phyloP scores from a whole-genome alignment of 2,113 vertebrate genomes.

The Sciurus niger region DNA sequence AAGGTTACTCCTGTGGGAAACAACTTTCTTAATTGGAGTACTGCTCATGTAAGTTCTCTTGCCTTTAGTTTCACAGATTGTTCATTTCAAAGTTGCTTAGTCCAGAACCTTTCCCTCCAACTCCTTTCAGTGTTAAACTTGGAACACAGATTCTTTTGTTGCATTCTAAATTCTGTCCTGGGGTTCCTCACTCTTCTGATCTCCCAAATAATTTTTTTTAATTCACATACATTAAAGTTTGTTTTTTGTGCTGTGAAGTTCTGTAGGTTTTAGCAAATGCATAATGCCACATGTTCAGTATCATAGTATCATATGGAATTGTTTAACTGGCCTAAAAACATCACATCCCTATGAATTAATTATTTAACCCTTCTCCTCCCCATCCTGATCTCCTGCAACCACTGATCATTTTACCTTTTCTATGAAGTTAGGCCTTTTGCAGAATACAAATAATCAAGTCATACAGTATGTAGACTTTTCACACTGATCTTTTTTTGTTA shows the following conservation, averaged over 20 bases:
- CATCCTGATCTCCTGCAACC: not conserved
- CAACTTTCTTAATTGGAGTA: conserved; percentile 10
- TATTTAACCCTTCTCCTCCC: not conserved
- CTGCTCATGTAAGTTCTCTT: not conserved
- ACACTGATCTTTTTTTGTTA: conserved; percentile 38
- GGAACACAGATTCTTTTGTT: not conserved
- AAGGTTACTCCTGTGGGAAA: not conserved
- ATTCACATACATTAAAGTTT: not conserved
- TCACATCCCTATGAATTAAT: not conserved
- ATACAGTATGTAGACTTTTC: not conserved
- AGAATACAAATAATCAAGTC: conserved; percentile 5
- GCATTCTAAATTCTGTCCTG: conserved; percentile 16
- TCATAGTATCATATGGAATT: not conserved
- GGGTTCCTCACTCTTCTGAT: not conserved
- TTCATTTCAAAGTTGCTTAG: conserved; percentile 47
- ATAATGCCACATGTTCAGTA: not conserved
- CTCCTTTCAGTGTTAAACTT: not conserved
- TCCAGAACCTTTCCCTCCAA: not conserved
- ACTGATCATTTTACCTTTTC: conserved; percentile 39
- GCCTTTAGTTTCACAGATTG: conserved; percentile 18
- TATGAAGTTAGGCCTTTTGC: not conserved
- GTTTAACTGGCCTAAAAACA: conserved; percentile 51
- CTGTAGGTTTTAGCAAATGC: not conserved
- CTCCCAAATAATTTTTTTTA: not conserved
- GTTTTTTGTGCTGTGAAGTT: conserved; percentile 25